Base-by-base conservation (phyloP, 2,888 invertebrate genomes). In the Pachydiplax longipennis region DNA sequence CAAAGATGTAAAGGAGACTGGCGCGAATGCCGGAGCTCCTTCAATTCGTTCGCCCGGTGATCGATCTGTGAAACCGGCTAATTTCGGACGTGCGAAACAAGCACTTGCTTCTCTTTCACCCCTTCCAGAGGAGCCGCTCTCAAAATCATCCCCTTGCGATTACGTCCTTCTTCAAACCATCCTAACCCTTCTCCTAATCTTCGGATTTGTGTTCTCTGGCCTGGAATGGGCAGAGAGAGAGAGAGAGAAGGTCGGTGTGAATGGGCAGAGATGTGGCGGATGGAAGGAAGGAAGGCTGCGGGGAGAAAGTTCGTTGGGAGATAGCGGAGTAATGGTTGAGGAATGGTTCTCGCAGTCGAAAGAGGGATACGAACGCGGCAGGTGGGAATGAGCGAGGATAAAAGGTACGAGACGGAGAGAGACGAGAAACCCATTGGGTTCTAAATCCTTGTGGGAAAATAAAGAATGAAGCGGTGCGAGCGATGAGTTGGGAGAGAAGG, bases 51-150 rank as follows among this genome's bases (percentile, higher is more conserved):
- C 18, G 48, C 15, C 53, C 82, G 2, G 12, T 53, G 82, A 83
- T 83, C 58, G 58, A 58, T 48, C 40, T 48, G 82, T 18, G 58
- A 31, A 48, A 53, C 58, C 83, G 83, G 53, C 83, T 58, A 53
- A 83, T 83, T 82, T 83, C 35, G 83, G 83, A 83, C 58, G 53
- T 35, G 83, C 35, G 83, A 48, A 35, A 61, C 61, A 83, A 83
- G 22, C 48, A 58, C 58, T 61, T 15, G 83, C 83, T 15, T 83
- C 53, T 83, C 31, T 53, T 48, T 31, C 25, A n/a, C 53, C 82
- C 53, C 13, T n/a, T 83, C 53, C 22, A 10, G 25, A n/a, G 10
- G 4, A 12, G 25, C 53, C n/a, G 3, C 31, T 82, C 82, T 18
- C 40, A 22, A 18, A 18, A 18, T 5, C n/a, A 22, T 31, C 81